These are phyloP conservation scores for Arctia plantaginis DNA, from an alignment of 2,888 invertebrate species.

Conservation along the genomic window DNA sequence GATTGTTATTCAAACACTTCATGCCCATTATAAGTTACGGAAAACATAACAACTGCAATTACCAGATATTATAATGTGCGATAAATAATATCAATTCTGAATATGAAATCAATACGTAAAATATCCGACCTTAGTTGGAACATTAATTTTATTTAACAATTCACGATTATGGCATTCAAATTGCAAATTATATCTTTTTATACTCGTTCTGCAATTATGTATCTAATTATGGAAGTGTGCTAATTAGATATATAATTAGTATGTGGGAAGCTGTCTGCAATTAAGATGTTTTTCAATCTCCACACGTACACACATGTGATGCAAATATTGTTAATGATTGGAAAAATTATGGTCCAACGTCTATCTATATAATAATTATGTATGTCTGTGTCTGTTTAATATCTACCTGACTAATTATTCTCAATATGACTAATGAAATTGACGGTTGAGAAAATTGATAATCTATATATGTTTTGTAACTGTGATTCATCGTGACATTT, in stretches of 20 bases:
- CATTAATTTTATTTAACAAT: conserved; percentile 72
- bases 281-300: conserved; percentile 43
- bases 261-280: conserved; percentile 53
- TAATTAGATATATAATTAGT: conserved; percentile 65
- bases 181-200: conserved; percentile 67
- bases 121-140: conserved; percentile 63
- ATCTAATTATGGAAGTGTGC: conserved; percentile 61
- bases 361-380: conserved; percentile 6
- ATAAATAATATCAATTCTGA: conserved; percentile 58
- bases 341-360: conserved; percentile 31
- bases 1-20: conserved; percentile 45
- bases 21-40: conserved; percentile 35
- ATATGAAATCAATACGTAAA: conserved; percentile 70
- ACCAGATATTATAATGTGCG: conserved; percentile 29
- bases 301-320: conserved; percentile 35
- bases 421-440: conserved; percentile 26
- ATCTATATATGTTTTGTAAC: conserved; percentile 5
- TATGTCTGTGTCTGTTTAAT: neutral
- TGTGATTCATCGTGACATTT: conserved; percentile 1
- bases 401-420: neutral
- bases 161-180: conserved; percentile 73
- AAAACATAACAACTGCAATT: conserved; percentile 44
- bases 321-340: conserved; percentile 42
- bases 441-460: conserved; percentile 11
- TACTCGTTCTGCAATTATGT: conserved; percentile 66